Evolutionary conservation across 2,113 vertebrate genomes (phyloP).

Genomic region (Percopsis transmontana): DNA sequence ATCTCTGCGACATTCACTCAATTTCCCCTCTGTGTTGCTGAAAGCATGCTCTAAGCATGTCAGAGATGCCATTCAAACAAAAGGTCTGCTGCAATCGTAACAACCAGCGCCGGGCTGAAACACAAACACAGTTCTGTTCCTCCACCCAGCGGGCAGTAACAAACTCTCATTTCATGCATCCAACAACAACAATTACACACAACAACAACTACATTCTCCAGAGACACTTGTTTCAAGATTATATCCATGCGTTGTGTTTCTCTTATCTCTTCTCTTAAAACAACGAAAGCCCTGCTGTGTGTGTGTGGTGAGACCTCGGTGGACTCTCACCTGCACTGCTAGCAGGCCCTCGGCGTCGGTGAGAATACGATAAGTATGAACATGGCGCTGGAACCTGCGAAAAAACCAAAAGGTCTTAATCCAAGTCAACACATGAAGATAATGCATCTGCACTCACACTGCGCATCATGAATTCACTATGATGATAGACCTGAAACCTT

Average conservation of each 20-base stretch:
- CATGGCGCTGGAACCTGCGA: constrained; percentile 82
- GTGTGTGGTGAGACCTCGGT: not conserved
- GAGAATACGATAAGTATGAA: constrained; percentile 90
- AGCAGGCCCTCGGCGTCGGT: constrained; percentile 83
- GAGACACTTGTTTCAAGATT: constrained; percentile 10
- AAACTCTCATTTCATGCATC: constrained; percentile 38
- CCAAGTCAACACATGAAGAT: not conserved
- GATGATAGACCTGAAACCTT: too few relatives aligned
- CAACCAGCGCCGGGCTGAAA: constrained; percentile 36
- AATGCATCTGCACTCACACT: too few relatives aligned
- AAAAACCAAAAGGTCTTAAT: constrained; percentile 10
- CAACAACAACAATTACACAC: not conserved
- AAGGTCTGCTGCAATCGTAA: constrained; percentile 44
- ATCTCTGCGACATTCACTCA: constrained; percentile 73
- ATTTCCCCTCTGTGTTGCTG: constrained; percentile 72
- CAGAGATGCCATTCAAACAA: constrained; percentile 64
- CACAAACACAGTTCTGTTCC: constrained; percentile 62
- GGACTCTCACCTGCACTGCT: constrained; percentile 83
- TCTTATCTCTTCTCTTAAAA: not conserved
- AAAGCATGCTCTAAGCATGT: constrained; percentile 69
- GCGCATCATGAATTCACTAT: not conserved
- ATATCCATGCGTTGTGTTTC: constrained; percentile 5
- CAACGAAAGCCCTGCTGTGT: not conserved
- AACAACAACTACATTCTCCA: not conserved
- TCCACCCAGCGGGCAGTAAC: constrained; percentile 39